Percentiles rank a stretch among this genome's conserved stretches.
These are phyloP conservation scores for Rhinopomastus cyanomelas DNA, from an alignment of 2,113 vertebrate genomes.

Conservation along the genomic window DNA sequence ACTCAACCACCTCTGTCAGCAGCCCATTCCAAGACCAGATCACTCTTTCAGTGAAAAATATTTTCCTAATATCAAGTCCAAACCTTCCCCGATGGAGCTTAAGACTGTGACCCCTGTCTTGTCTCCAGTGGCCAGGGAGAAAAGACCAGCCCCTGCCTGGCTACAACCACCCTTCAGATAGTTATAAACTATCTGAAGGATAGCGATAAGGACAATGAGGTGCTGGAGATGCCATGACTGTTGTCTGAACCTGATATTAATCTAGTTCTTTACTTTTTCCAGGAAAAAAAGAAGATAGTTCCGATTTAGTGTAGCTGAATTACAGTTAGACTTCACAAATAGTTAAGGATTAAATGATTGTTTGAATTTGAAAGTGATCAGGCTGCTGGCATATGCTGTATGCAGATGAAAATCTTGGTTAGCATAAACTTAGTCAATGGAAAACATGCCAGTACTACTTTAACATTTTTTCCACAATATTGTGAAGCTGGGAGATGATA, in stretches of 20 bases:
- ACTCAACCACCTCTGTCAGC: too few species aligned
- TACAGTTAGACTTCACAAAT: background rate
- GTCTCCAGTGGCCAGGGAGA: too few species aligned
- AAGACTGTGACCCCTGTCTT: too few species aligned
- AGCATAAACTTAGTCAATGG: background rate
- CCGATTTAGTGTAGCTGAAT: background rate
- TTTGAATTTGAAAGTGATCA: background rate
- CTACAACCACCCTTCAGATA: too few species aligned
- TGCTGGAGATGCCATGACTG: background rate
- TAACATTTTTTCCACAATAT: background rate
- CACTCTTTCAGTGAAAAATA: too few species aligned
- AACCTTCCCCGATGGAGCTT: too few species aligned
- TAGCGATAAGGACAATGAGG: too few species aligned
- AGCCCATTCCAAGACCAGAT: too few species aligned
- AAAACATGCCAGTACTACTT: background rate
- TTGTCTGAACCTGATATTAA: background rate
- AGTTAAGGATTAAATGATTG: background rate
- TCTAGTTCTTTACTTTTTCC: background rate
- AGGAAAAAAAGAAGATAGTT: background rate
- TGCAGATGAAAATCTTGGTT: background rate
- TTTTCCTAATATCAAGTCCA: too few species aligned
- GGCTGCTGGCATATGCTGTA: background rate
- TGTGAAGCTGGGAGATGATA: background rate
- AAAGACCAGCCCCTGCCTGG: too few species aligned
- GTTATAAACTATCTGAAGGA: too few species aligned